Base-by-base conservation (phyloP, 1,140 invertebrate genomes). In the Drosophila navojoa region DNA sequence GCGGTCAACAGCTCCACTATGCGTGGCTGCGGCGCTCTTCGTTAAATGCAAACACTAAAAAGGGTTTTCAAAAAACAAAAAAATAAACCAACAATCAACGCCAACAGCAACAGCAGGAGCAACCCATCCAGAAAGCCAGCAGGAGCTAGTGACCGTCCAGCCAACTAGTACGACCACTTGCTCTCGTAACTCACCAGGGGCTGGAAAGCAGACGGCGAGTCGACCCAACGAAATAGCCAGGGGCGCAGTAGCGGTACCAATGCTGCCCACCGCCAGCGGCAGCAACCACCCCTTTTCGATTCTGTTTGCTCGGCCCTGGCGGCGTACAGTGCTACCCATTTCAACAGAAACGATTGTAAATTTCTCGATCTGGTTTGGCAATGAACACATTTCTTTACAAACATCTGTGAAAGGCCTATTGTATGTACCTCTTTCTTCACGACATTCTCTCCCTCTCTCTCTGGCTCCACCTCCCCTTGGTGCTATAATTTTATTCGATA, bases 31-130 rank as follows among this genome's bases (percentile, higher is more conserved):
- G 82, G 84, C 77, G 79, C 77, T 87, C 84, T 87, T 89, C 82
- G 82, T 87, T 87, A 87, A 87, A 87, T 87, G 82, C 82, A 87
- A 87, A 87, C 82, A 87, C 84, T 85, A 87, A 87, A 77, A 86
- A 82, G 84, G 82, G 84, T 87, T 89, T 82, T 82, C 69, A 63
- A 76, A 79, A 52, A 82, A 58, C 22, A 55, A 47, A 63, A 11
- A 16, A 68, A 15, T 25, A 52, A 54, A 77, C 19, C 19, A 77
- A 71, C 77, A 85, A 85, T 72, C 69, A 77, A 82, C 68, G 73
- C 80, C 80, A 76, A 61, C 80, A 76, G 76, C 57, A 60, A 70
- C 58, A 50, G 32, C 80, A 76, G 57, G 76, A 76, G 71, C 52
- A 74, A 67, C 52, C 57, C 59, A 42, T 19, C 54, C 45, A 38